Evolutionary conservation across 2,888 invertebrate species (phyloP), one percentile per base, ranked within the genome.

Genomic region (Acronicta leporina): DNA sequence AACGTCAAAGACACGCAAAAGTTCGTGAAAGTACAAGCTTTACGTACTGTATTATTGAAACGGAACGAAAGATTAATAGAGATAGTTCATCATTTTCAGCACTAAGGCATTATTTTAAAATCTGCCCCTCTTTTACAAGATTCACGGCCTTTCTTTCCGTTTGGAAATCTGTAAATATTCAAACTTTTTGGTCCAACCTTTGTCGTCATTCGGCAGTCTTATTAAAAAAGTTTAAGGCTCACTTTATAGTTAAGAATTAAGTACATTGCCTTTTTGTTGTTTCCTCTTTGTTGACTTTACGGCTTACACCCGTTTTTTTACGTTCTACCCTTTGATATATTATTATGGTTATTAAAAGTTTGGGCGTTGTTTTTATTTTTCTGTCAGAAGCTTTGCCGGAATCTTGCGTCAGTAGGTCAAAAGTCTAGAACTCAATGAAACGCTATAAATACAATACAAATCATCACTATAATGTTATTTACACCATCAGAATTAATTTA

Each of bases 181-280:
- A 9, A 70, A 67, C 61, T 65, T 73, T 68, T 60, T 49, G 55
- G 27, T 14, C 35, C 27, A 14, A 47, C 50, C 50, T 49, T 43
- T 35, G 47, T 56, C 69, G 72, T 72, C 71, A 68, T 69, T 67
- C 53, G 55, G 60, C 57, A 59, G 73, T 67, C 68, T 81, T 80
- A 82, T 81, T 83, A 82, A 83, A 81, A 81, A 82, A 81, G 75
- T 82, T 81, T 46, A 64, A 64, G 61, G 38, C 56, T 59, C 54
- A 58, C 60, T 42, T 58, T 58, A 69, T 71, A 73, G 68, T 77
- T 61, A 56, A 54, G 63, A 75, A 77, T 82, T 74, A 80, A 72
- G 73, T 64, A 65, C 61, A 63, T 71, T 68, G 62, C 61, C 54
- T 55, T 49, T 60, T 57, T 66, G 72, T 73, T 68, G 55, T 58